Percentiles rank a stretch among this genome's conserved stretches.
These are phyloP conservation scores for Anas flavirostris DNA, from an alignment of 2,797 vertebrate species.

Conservation along the genomic window DNA sequence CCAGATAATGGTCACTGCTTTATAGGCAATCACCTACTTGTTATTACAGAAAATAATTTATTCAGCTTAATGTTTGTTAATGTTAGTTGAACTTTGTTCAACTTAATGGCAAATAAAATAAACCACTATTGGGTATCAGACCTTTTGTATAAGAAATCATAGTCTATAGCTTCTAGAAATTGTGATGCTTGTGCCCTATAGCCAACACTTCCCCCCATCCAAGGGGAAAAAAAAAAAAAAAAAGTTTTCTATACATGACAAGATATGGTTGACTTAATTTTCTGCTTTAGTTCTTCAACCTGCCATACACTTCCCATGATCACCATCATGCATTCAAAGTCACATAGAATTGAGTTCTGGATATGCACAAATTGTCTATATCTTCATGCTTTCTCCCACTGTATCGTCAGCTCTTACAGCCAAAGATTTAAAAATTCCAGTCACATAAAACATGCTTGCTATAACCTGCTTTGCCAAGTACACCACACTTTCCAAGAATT, in stretches of 20 bases:
- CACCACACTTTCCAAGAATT: neutral
- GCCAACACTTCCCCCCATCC: neutral
- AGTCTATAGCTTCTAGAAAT: neutral
- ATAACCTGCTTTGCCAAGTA: neutral
- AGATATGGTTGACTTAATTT: neutral
- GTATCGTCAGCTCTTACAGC: neutral
- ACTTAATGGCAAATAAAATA: neutral
- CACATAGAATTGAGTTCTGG: neutral
- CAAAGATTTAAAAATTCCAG: conserved; percentile 18
- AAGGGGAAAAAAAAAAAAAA: neutral
- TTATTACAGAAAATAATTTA: neutral
- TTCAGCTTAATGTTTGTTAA: neutral
- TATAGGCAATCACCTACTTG: neutral
- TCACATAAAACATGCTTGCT: neutral
- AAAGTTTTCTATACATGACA: neutral
- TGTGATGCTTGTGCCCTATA: neutral
- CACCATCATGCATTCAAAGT: neutral
- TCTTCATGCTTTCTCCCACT: neutral
- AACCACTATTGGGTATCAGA: neutral
- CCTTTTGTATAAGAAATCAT: neutral
- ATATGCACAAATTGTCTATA: neutral
- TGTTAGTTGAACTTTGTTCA: neutral
- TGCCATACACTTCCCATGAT: neutral
- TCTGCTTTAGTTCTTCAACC: neutral
- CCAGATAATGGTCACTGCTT: neutral